Percentiles rank a stretch among this genome's conserved stretches.
phyloP scores from a whole-genome alignment of 2,113 vertebrate genomes.

The Xiphophorus couchianus region DNA sequence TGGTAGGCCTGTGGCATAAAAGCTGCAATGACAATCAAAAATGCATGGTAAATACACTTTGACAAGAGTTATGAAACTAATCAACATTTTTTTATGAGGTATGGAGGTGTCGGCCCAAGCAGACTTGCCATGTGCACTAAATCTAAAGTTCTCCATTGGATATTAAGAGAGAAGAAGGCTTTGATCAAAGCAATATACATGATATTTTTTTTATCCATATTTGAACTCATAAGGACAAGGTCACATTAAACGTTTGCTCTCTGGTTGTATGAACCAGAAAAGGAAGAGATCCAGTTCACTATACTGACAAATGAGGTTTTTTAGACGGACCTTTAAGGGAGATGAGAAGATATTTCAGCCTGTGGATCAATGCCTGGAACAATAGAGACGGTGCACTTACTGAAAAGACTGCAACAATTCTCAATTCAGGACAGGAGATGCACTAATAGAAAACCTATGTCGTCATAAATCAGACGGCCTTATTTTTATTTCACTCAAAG shows the following conservation, averaged over 20 bases:
- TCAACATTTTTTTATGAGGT: slow-evolving; percentile 19
- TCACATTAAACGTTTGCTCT: slow-evolving; percentile 6
- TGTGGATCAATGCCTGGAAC: slow-evolving; percentile 39
- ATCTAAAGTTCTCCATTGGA: slow-evolving; percentile 15
- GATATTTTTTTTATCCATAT: not conserved
- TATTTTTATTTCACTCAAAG: slow-evolving; percentile 27
- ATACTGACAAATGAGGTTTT: slow-evolving; percentile 21
- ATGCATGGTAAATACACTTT: slow-evolving; percentile 53
- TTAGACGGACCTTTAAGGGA: slow-evolving; percentile 24
- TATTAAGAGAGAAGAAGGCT: not conserved
- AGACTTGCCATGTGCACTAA: slow-evolving; percentile 11
- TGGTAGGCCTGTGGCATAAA: slow-evolving; percentile 49
- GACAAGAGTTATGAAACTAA: slow-evolving; percentile 50
- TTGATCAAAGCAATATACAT: not conserved
- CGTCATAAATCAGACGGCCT: slow-evolving; percentile 20
- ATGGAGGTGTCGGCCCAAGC: slow-evolving; percentile 7
- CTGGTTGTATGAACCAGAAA: not conserved
- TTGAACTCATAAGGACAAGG: slow-evolving; percentile 4
- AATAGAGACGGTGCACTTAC: slow-evolving; percentile 37
- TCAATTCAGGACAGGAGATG: slow-evolving; percentile 26
- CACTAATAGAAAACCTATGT: slow-evolving; percentile 34
- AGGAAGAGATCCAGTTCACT: slow-evolving; percentile 26
- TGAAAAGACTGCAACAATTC: slow-evolving; percentile 23
- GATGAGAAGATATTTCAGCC: slow-evolving; percentile 44
- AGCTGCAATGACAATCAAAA: slow-evolving; percentile 65